Evolutionary conservation across 30 jellyfish, hydroid and myxozoan genomes (phyloP), one percentile per base, ranked within the genome.

Genomic region (Aurelia sp.): DNA sequence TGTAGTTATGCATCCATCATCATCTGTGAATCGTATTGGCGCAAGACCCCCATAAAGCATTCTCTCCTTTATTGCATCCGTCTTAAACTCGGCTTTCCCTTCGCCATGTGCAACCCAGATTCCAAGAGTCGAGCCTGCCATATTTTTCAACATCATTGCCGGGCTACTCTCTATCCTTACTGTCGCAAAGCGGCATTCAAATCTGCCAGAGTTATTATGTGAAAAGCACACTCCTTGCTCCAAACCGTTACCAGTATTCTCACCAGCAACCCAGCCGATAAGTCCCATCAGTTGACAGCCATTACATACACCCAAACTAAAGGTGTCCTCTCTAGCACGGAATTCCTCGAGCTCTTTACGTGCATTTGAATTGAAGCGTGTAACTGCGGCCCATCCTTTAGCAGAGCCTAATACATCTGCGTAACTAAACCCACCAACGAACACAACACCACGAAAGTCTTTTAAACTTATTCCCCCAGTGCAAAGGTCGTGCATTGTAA

Each of bases 381-480:
- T 71, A 50, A 81, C 86, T 4, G 96, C 91, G 6, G 97, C 98
- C 98, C 98, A 92, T 15, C 98, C 98, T 71, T 87, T 87, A 6
- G 97, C 98, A 10, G 98, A 86, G 27, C 98, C 98, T 18, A 92
- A 66, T n/a, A 88, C 98, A 65, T 92, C 98, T 0, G 97, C 98
- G 82, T 79, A 92, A 64, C 97, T 86, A 79, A 92, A 92, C 40
- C 98, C 98, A 16, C 98, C 98, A 19, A 86, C 96, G 73, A 87
- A 86, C 47, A 92, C 97, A 59, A 92, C 73, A 27, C 97, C 98
- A 23, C 86, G 89, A 63, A 92, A 92, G 4, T 66, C 81, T 50
- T 66, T 82, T 11, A 92, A 76, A 3, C 59, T 53, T 18, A 87
- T 51, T 7, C 40, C 62, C 31, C 93, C 96, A 6, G 75, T 52